phyloP scores from a whole-genome alignment of 2,113 vertebrate genomes.

The Salvelinus sp. region DNA sequence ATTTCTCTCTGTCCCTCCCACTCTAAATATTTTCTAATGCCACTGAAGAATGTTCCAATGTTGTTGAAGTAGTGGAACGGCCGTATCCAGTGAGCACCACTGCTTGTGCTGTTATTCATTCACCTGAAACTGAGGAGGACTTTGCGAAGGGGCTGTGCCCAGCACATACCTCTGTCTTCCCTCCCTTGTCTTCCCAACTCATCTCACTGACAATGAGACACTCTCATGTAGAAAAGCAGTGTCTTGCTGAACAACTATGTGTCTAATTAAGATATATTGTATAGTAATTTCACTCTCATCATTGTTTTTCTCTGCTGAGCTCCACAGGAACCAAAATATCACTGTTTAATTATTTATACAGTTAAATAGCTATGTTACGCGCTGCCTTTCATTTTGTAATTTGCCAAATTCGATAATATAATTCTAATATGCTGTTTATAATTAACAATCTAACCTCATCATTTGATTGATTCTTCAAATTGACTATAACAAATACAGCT shows the following conservation, averaged over 20 bases:
- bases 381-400: neutral
- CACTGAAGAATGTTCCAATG: conserved; percentile 71
- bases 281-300: too few relatives aligned
- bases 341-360: neutral
- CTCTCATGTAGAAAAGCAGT: neutral
- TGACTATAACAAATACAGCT: neutral
- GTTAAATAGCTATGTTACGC: neutral
- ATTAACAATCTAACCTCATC: neutral
- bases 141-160: conserved; percentile 21
- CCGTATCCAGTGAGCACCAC: conserved; percentile 41
- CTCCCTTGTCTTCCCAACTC: neutral
- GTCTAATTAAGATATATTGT: neutral
- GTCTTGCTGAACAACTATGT: neutral
- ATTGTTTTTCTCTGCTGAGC: neutral
- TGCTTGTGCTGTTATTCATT: conserved; percentile 40
- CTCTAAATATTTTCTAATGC: conserved; percentile 74
- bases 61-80: conserved; percentile 52
- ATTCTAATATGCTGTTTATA: neutral
- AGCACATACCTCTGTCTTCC: conserved; percentile 7
- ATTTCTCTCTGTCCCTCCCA: conserved; percentile 53
- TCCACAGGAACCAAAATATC: neutral
- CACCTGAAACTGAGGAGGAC: conserved; percentile 40
- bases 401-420: neutral
- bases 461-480: neutral
- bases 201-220: conserved; percentile 6